Percentiles rank a stretch among this genome's conserved stretches.
Evolutionary conservation across 2,888 invertebrate species (phyloP).

Genomic region (Xestobium rufovillosum): DNA sequence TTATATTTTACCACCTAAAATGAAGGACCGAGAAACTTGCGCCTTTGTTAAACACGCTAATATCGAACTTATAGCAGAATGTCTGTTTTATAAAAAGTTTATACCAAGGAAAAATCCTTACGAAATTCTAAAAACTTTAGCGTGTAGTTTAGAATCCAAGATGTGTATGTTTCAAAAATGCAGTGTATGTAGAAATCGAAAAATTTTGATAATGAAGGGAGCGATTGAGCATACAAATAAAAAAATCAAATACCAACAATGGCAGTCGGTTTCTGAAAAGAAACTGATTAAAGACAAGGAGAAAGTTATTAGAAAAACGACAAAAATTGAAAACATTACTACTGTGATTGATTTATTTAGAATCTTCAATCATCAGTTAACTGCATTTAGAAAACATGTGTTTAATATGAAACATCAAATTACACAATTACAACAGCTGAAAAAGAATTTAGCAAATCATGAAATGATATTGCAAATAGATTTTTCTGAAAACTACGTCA

Average conservation of each 20-base stretch:
- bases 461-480: conserved; percentile 16
- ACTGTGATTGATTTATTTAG: conserved; percentile 1
- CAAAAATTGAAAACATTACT: conserved; percentile 4
- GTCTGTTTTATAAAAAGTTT: too few species aligned
- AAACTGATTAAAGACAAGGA: conserved; percentile 3
- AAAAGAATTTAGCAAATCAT: background rate
- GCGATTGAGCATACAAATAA: too few species aligned
- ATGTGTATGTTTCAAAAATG: conserved; percentile 4
- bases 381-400: conserved; percentile 10
- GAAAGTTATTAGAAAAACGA: too few species aligned
- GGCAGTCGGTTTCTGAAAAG: conserved; percentile 2
- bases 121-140: too few species aligned
- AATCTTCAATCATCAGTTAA: background rate
- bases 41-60: too few species aligned
- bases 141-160: conserved; percentile 1
- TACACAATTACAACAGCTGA: conserved; percentile 11
- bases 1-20: too few species aligned
- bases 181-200: conserved; percentile 4
- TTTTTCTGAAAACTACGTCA: conserved; percentile 16
- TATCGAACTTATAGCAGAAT: too few species aligned
- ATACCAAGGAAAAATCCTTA: too few species aligned
- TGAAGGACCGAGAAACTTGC: too few species aligned
- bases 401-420: conserved; percentile 9
- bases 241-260: too few species aligned
- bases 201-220: conserved; percentile 7